Base-by-base conservation (phyloP, 1,140 invertebrate genomes). In the Heliconius eleuchia region DNA sequence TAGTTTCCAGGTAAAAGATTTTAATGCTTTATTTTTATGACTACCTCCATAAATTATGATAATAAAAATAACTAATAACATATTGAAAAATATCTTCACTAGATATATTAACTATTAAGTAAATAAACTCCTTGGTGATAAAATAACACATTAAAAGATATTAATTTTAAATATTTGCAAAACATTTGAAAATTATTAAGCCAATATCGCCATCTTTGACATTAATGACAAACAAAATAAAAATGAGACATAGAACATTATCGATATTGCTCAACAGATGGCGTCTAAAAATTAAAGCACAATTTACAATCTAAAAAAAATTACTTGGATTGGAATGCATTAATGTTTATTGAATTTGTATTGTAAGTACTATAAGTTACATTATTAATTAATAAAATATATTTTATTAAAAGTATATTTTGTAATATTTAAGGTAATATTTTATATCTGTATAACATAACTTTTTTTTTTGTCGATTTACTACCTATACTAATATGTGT, bases 201-300 rank as follows among this genome's bases (percentile, higher is more conserved):
- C 57, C n/a, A 60, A n/a, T 23, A 23, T 11, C 9, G 57, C 19
- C 57, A 60, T 60, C 57, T 60, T 7, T 60, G 7, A 23, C 23
- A 27, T 11, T 23, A 60, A 23, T 60, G n/a, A 11, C 2, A 60
- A 60, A 60, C 23, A 23, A 60, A 60, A 3, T 60, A 60, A 60
- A 27, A 60, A 27, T 9, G 9, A 60, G n/a, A 7, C 19, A 23
- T n/a, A 2, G 27, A 3, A 60, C 57, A 60, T 60, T 60, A 9
- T 23, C 18, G n/a, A 19, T 72, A n/a, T 37, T 18, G 1, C 30
- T n/a, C 18, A 42, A 72, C 18, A 79, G 78, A 79, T 79, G 72
- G 78, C 78, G 57, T 34, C 27, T 55, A 52, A 18, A 77, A 46
- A 52, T 55, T 34, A 23, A n/a, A 16, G 13, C 3, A 46, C 13